Conservation (phyloP, 2,888 invertebrate genomes). For the Carabus problematicus region DNA sequence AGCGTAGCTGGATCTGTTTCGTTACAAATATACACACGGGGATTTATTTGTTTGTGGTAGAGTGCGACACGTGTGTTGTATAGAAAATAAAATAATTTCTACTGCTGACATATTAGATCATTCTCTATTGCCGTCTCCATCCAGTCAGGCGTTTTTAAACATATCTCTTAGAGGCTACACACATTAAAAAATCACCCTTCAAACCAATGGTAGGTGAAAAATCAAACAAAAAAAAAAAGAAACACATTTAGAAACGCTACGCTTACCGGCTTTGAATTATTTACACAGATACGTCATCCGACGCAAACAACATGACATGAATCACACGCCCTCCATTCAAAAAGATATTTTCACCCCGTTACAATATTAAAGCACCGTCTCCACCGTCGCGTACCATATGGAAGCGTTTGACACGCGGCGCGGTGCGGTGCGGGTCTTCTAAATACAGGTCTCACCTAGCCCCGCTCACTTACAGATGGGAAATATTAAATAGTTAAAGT, state of each 20-base stretch:
- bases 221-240: conserved; percentile 13
- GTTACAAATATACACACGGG: too few relatives aligned
- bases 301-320: conserved; percentile 36
- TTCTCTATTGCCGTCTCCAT: too few relatives aligned
- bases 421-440: background rate
- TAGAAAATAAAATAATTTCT: too few relatives aligned
- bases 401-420: conserved; percentile 7
- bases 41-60: too few relatives aligned
- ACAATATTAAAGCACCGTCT: conserved; percentile 33
- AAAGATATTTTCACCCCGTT: conserved; percentile 36
- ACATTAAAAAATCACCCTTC: conserved; percentile 12
- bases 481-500: conserved; percentile 45
- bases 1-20: too few relatives aligned
- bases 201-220: conserved; percentile 5
- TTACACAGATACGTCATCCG: conserved; percentile 31
- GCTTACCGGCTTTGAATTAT: conserved; percentile 17
- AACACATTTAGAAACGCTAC: conserved; percentile 26
- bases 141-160: background rate
- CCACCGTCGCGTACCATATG: conserved; percentile 25
- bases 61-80: too few relatives aligned
- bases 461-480: conserved; percentile 42
- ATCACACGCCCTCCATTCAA: conserved; percentile 28
- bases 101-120: too few relatives aligned
- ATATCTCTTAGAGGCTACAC: background rate
- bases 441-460: conserved; percentile 4